Conservation (phyloP, 2,888 invertebrate genomes). For the Clepsis dumicolana region DNA sequence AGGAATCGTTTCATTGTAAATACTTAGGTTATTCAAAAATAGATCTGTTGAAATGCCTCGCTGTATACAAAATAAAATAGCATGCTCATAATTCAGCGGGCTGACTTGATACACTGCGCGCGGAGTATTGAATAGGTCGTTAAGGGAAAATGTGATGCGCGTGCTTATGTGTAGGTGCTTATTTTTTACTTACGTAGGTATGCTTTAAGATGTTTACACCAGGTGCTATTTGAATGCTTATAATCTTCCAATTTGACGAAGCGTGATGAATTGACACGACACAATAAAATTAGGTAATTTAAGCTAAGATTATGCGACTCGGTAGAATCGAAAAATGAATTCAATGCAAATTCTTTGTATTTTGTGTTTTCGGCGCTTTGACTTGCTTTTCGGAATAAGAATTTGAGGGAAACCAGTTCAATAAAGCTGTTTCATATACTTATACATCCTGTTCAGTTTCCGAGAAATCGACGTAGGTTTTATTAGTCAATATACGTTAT, state of each 20-base stretch:
- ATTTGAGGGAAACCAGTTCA: constrained; percentile 39
- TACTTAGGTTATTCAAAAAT: constrained; percentile 1
- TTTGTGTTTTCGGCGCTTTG: background rate
- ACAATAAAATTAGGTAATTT: background rate
- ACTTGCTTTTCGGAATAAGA: constrained; percentile 27
- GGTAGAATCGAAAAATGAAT: background rate
- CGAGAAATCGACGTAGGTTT: constrained; percentile 33
- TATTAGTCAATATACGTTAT: background rate
- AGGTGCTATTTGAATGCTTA: constrained; percentile 18
- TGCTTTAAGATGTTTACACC: constrained; percentile 4
- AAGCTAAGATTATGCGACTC: background rate
- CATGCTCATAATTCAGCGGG: constrained; percentile 21
- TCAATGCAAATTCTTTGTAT: constrained; percentile 15
- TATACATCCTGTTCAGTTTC: constrained; percentile 35
- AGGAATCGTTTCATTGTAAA: constrained; percentile 6
- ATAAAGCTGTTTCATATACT: constrained; percentile 32
- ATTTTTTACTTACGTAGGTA: constrained; percentile 5
- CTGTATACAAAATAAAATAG: constrained; percentile 9
- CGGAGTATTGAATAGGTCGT: constrained; percentile 25
- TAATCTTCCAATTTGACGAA: background rate
- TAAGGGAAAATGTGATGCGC: constrained; percentile 26
- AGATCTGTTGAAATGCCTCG: constrained; percentile 23
- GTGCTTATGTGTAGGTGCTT: constrained; percentile 23
- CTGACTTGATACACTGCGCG: constrained; percentile 5
- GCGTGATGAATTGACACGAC: constrained; percentile 9